Evolutionary conservation across 2,113 vertebrate species (phyloP).

Genomic region (Empidonax alnorum): DNA sequence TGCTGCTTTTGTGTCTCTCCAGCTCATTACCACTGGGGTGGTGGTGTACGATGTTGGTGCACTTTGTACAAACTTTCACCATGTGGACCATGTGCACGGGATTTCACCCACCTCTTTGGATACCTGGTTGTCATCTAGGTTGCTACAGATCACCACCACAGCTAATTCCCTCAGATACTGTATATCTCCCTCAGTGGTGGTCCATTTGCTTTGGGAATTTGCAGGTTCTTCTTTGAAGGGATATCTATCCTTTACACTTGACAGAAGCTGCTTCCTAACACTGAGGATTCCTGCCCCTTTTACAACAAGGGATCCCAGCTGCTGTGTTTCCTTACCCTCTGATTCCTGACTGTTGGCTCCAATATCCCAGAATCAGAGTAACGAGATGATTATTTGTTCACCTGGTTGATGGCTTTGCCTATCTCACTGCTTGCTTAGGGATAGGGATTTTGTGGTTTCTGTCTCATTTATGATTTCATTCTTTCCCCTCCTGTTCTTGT

Average conservation of each 20-base stretch:
- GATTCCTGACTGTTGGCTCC: not conserved
- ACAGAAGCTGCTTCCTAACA: not conserved
- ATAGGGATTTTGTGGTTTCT: not conserved
- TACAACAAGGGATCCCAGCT: not conserved
- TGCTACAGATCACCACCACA: not conserved
- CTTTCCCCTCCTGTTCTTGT: not conserved
- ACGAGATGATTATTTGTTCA: not conserved
- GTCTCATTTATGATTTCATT: not conserved
- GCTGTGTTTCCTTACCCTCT: not conserved
- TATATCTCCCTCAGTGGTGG: not conserved
- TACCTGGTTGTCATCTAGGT: not conserved
- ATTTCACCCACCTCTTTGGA: not conserved
- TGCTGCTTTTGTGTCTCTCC: not conserved
- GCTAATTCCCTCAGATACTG: not conserved
- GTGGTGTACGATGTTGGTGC: not conserved
- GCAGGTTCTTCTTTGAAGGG: not conserved
- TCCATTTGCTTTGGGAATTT: not conserved
- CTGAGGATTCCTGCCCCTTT: not conserved
- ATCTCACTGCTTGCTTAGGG: not conserved
- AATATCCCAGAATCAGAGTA: not conserved
- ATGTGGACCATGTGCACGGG: not conserved
- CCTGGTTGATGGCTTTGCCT: not conserved
- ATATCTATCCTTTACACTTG: not conserved
- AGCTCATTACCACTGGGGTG: not conserved
- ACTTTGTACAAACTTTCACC: not conserved